Percentiles rank a stretch among this genome's conserved stretches.
These are phyloP conservation scores for Drepana arcuata DNA, from an alignment of 1,140 invertebrate species.

Conservation along the genomic window DNA sequence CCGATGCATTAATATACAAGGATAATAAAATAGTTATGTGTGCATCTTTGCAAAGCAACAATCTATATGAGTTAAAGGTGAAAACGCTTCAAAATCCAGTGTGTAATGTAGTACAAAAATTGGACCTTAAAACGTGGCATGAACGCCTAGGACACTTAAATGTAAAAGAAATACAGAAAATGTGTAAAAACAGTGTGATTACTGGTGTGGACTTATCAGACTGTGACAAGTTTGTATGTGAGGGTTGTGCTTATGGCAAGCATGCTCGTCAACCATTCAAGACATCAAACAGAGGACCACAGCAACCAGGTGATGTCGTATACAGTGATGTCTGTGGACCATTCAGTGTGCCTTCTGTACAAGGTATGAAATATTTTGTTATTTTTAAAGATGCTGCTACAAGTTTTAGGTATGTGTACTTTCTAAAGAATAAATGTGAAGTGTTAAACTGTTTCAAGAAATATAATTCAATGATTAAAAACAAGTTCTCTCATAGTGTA, in stretches of 20 bases:
- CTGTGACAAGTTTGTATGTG: constrained; percentile 16
- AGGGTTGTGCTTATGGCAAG: constrained; percentile 20
- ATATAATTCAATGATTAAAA: constrained; percentile 15
- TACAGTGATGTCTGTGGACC: constrained; percentile 20
- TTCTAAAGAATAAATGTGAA: constrained; percentile 12
- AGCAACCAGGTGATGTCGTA: constrained; percentile 15
- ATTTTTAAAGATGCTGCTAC: constrained; percentile 15
- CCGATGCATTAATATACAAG: constrained; percentile 6
- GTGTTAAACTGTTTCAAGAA: constrained; percentile 3
- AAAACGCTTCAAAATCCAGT: constrained; percentile 9
- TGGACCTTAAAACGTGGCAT: constrained; percentile 15
- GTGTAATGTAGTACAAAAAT: constrained; percentile 17
- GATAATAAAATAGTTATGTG: constrained; percentile 10
- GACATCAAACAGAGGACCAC: constrained; percentile 13
- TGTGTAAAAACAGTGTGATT: constrained; percentile 13
- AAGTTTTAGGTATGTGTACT: constrained; percentile 10
- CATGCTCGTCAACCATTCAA: constrained; percentile 7
- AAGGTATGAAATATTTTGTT: constrained; percentile 13
- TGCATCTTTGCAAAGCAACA: constrained; percentile 9
- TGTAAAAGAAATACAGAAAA: constrained; percentile 20
- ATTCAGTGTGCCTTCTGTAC: constrained; percentile 5
- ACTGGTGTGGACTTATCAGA: not conserved
- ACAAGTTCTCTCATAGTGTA: constrained; percentile 12
- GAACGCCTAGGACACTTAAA: constrained; percentile 16
- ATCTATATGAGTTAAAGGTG: constrained; percentile 14